A percentile compares a stretch with the other conserved stretches of the same genome.
Conservation (phyloP, 2,888 invertebrate genomes). For the Clitarchus hookeri region DNA sequence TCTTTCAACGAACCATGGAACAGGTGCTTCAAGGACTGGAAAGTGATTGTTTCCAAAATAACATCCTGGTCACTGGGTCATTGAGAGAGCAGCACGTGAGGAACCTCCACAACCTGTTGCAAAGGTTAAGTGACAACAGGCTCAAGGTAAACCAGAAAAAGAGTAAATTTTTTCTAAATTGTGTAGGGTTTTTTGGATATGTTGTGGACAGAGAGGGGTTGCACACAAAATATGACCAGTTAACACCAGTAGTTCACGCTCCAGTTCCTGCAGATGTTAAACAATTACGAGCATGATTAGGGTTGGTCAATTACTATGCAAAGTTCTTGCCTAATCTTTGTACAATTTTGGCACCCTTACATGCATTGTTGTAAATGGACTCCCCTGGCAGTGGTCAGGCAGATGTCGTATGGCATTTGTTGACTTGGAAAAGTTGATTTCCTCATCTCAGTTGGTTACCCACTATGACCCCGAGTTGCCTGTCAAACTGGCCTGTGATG, state of each 20-base stretch:
- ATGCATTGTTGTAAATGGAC: too few relatives aligned
- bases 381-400: too few relatives aligned
- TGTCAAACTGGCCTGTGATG: constrained; percentile 50
- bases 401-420: too few relatives aligned
- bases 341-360: neutral
- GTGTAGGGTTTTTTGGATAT: neutral
- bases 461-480: too few relatives aligned
- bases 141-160: constrained; percentile 40
- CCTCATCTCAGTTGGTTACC: neutral
- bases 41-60: neutral
- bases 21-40: neutral
- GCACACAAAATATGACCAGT: neutral
- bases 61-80: neutral
- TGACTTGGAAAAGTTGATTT: too few relatives aligned
- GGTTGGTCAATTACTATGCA: constrained; percentile 20
- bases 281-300: neutral
- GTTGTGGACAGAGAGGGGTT: neutral
- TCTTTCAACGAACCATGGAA: neutral
- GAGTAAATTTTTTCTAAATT: constrained; percentile 38
- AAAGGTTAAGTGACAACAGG: constrained; percentile 11
- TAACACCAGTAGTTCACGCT: too few relatives aligned
- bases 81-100: neutral
- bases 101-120: neutral
- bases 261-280: too few relatives aligned
- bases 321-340: neutral